These are phyloP conservation scores for Patella caerulea DNA, from an alignment of 2,888 invertebrate genomes.

Conservation along the genomic window DNA sequence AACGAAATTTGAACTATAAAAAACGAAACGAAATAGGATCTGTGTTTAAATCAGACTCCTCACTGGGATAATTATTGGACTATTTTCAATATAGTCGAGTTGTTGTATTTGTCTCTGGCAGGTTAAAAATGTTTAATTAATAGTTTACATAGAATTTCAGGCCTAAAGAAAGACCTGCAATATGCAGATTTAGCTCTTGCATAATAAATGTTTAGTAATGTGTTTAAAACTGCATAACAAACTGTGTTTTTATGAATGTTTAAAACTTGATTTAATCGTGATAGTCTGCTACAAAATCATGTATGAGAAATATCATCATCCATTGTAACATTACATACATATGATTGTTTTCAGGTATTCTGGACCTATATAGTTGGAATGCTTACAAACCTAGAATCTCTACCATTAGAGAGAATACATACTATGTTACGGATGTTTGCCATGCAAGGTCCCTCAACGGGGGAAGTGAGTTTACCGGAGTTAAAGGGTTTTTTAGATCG, in stretches of 20 bases:
- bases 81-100: background rate
- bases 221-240: background rate
- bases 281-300: background rate
- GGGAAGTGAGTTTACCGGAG: conserved; percentile 89
- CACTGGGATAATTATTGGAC: background rate
- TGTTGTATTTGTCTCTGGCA: background rate
- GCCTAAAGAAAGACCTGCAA: too few species aligned
- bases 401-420: conserved; percentile 92
- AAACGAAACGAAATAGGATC: too few species aligned
- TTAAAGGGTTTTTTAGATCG: conserved; percentile 90
- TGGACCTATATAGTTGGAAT: conserved; percentile 98
- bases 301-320: background rate
- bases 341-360: conserved; percentile 77
- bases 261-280: too few species aligned
- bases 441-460: conserved; percentile 86
- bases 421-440: conserved; percentile 98
- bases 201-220: too few species aligned
- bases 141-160: too few species aligned
- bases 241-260: too few species aligned
- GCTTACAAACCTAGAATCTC: conserved; percentile 93
- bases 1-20: too few species aligned
- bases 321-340: background rate
- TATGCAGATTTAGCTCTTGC: too few species aligned
- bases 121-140: too few species aligned
- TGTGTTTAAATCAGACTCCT: too few species aligned